Evolutionary conservation across 2,113 vertebrate genomes (phyloP), one percentile per base, ranked within the genome.

Genomic region (Campylorhamphus procurvoides): DNA sequence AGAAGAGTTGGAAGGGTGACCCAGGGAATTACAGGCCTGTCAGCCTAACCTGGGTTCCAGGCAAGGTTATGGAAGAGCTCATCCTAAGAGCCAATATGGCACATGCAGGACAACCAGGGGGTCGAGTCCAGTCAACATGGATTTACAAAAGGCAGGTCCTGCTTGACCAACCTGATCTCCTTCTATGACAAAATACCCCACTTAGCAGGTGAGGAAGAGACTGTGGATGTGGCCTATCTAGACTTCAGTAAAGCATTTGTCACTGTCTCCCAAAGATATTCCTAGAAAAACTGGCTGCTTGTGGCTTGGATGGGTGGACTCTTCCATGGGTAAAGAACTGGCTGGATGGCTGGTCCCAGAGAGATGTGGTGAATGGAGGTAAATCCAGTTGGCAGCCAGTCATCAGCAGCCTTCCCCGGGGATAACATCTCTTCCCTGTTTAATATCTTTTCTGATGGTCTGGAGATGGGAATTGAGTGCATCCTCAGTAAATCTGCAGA

Each of bases 291-390:
- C 18, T 46, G 72, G 33, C 25, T 75, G 33, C 13, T 46, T 3
- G 2, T 16, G 10, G 33, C 25, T 58, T 58, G 33, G 53, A 25
- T 55, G 7, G 35, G 35, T 56, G 40, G 60, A 40, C 25, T 27
- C 2, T 12, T n/a, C 0, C 1, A 9, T 33, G 55, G 7, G 10
- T 42, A 64, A 24, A 72, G 49, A 50, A 5, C 7, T 3, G 27
- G 31, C 58, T 64, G 25, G 20, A 42, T 28, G 20, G 22, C 22
- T 23, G 40, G 31, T 18, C 17, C 3, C 0, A 0, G 17, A 72
- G 25, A 4, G 25, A 10, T 42, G 5, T 12, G 59, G 35, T 33
- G 18, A 58, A 28, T 37, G 42, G 29, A 49, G 31, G 31, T 56
- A 35, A 49, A 35, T 42, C 31, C 58, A 56, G 11, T 7, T 29